These are phyloP conservation scores for Latrodectus geometricus DNA, from an alignment of 1,140 invertebrate species.

Conservation along the genomic window DNA sequence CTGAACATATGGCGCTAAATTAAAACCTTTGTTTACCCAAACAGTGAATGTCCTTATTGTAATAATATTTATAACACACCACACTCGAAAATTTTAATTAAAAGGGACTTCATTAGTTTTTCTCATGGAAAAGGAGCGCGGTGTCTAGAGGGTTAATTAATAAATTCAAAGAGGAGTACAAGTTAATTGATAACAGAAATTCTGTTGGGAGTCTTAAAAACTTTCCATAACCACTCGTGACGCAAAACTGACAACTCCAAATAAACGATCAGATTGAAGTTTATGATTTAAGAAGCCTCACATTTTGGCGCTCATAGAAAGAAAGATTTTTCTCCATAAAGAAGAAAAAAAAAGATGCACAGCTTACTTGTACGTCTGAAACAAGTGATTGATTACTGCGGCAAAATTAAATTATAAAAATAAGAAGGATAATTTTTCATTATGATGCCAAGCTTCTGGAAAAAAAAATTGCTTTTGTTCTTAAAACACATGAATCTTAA, in stretches of 20 bases:
- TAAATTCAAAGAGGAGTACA: constrained; percentile 1
- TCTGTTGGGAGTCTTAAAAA: background rate
- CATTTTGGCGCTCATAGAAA: background rate
- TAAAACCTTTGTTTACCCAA: background rate
- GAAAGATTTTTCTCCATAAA: background rate
- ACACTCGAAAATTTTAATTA: constrained; percentile 7
- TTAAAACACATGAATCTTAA: too few species aligned
- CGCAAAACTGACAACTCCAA: constrained; percentile 21
- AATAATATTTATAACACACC: background rate
- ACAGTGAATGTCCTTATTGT: background rate
- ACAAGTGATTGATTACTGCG: constrained; percentile 33
- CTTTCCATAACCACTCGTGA: background rate
- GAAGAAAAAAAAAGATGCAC: background rate
- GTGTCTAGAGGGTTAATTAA: constrained; percentile 15
- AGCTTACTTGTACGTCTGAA: constrained; percentile 5
- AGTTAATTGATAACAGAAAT: constrained; percentile 22
- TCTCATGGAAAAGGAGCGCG: background rate
- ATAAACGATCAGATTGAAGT: constrained; percentile 41
- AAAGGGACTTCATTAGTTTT: background rate
- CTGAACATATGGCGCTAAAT: background rate
- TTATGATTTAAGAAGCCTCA: constrained; percentile 26
- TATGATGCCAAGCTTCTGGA: constrained; percentile 10
- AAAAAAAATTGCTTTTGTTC: background rate
- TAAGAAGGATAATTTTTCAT: constrained; percentile 46
- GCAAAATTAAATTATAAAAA: constrained; percentile 48